phyloP scores from a whole-genome alignment of 2,888 invertebrate species.

The Malthinus seriepunctatus region DNA sequence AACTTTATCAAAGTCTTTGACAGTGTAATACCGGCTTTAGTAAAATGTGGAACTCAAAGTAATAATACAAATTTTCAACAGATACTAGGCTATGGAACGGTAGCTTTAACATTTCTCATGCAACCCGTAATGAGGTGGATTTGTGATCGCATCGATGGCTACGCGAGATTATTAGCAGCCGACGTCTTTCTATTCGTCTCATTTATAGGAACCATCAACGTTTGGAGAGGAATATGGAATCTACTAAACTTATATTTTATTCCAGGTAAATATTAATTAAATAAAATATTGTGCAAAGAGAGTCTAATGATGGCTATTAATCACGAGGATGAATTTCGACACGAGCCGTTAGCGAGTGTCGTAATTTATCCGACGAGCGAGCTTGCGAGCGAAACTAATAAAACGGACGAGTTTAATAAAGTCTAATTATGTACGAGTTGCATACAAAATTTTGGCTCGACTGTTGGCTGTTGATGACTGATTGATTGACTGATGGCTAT shows the following conservation, averaged over 20 bases:
- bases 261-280: conserved; percentile 62
- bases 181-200: conserved; percentile 78
- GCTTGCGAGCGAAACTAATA: no score
- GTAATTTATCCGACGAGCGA: no score
- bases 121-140: conserved; percentile 76
- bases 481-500: no score
- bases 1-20: no score
- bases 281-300: not conserved
- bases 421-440: no score
- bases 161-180: conserved; percentile 69
- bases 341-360: no score
- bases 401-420: no score
- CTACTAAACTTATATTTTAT: conserved; percentile 77
- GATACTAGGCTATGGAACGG: conserved; percentile 75
- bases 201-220: conserved; percentile 81
- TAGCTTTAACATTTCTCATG: conserved; percentile 71
- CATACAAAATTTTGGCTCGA: no score
- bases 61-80: conserved; percentile 46
- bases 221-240: conserved; percentile 88
- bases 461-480: no score
- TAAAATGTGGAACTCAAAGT: no score
- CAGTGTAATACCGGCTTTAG: no score
- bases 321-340: no score
- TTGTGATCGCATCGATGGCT: conserved; percentile 69
- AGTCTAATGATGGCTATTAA: not conserved